Evolutionary conservation across 2,113 vertebrate genomes (phyloP).

Genomic region (Misgurnus mizolepis): DNA sequence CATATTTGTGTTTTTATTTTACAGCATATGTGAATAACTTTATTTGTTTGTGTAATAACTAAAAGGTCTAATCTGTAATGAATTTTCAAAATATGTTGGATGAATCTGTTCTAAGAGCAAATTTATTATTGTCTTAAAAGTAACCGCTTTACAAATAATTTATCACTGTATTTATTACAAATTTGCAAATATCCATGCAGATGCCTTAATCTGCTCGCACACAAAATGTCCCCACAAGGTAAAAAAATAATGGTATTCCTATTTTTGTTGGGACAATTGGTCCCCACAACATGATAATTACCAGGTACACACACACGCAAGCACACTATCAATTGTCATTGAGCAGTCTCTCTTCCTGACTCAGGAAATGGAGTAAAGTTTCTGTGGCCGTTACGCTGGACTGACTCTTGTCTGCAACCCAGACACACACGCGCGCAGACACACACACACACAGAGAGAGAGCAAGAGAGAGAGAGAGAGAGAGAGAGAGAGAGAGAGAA

Average conservation of each 20-base stretch:
- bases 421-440: slow-evolving; percentile 34
- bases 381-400: slow-evolving; percentile 42
- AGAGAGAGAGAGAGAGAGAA: too few relatives aligned
- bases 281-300: too few relatives aligned
- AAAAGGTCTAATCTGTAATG: background rate
- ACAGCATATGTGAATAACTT: background rate
- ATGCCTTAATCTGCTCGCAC: too few relatives aligned
- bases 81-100: background rate
- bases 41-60: background rate
- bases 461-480: too few relatives aligned
- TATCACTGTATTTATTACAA: too few relatives aligned
- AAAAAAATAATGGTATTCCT: too few relatives aligned
- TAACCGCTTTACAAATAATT: too few relatives aligned
- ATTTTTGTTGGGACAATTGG: too few relatives aligned
- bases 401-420: slow-evolving; percentile 50
- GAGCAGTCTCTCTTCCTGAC: slow-evolving; percentile 53
- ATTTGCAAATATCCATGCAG: too few relatives aligned
- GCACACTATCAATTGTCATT: slow-evolving; percentile 33
- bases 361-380: slow-evolving; percentile 58
- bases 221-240: too few relatives aligned
- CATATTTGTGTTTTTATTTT: background rate
- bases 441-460: slow-evolving; percentile 7
- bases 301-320: background rate
- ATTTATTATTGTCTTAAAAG: too few relatives aligned
- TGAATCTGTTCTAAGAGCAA: too few relatives aligned